Evolutionary conservation across 2,797 vertebrate species (phyloP), one percentile per base, ranked within the genome.

Genomic region (Alectoris magna): DNA sequence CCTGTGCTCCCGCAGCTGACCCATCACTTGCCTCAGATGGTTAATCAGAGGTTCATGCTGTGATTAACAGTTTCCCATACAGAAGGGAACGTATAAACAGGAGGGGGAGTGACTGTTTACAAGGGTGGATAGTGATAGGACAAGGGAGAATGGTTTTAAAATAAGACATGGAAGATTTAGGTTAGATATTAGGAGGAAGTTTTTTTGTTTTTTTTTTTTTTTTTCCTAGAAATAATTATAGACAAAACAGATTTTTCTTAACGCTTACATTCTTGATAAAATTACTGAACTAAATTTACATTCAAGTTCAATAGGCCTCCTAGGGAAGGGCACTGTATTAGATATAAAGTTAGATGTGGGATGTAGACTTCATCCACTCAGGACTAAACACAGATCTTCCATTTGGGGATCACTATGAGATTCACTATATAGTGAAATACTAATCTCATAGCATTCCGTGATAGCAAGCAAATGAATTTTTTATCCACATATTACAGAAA

Each of bases 311-410:
- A 84, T 22, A 84, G 55, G 84, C 34, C 59, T 59, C 18, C 56
- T 84, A 91, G 70, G 63, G 86, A 93, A 90, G 86, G 23, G 27
- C 71, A 79, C 18, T 81, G 83, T 79, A 85, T 27, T 39, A 91
- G 63, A 91, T 88, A 55, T 41, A 89, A 91, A 84, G n/a, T n/a
- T 58, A 38, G 44, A 48, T 41, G 16, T 4, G 23, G 12, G 36
- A 21, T 60, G 18, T 2, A 31, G 56, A 24, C 39, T 56, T 68
- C 44, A 13, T 53, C 13, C 12, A 9, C 41, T 66, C 27, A 67
- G 51, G 19, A 39, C 13, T 19, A 49, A 10, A 18, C n/a, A 10
- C 9, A 49, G 27, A 22, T 39, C 55, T 69, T 63, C 39, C 19
- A 51, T 11, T 55, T 58, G n/a, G 10, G 21, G 11, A 13, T 76